phyloP scores from a whole-genome alignment of 2,888 invertebrate species.

The Dynastes grantii region DNA sequence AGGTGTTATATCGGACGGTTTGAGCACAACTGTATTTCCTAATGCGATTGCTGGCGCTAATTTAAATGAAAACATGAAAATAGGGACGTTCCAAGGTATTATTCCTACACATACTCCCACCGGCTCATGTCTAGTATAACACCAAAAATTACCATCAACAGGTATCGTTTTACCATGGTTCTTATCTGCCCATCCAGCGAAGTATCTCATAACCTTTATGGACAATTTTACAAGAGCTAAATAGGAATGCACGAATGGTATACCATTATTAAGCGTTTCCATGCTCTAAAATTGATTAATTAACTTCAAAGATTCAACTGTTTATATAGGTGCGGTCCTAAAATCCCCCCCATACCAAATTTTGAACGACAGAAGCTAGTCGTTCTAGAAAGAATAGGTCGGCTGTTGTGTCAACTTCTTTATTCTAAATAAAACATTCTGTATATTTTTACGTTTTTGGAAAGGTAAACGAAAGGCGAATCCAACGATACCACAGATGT shows the following conservation, averaged over 20 bases:
- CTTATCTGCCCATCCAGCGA: conserved; percentile 97
- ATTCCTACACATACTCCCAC: conserved; percentile 97
- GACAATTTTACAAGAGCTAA: conserved; percentile 78
- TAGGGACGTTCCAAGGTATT: conserved; percentile 95
- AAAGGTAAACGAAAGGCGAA: too few species aligned
- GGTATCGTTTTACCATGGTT: conserved; percentile 83
- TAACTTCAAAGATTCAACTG: not conserved
- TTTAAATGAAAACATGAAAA: conserved; percentile 97
- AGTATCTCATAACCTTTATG: conserved; percentile 83
- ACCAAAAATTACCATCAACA: conserved; percentile 85
- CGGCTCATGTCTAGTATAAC: conserved; percentile 91
- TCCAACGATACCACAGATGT: too few species aligned
- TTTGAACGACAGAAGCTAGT: too few species aligned
- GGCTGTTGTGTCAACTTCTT: too few species aligned
- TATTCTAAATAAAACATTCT: too few species aligned
- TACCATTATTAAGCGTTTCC: conserved; percentile 96
- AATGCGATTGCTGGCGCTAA: conserved; percentile 83
- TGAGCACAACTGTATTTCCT: conserved; percentile 88
- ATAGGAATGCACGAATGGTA: conserved; percentile 85
- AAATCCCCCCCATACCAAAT: too few species aligned
- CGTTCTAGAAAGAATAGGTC: too few species aligned
- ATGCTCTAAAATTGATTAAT: conserved; percentile 76
- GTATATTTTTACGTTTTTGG: too few species aligned
- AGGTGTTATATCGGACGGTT: conserved; percentile 96
- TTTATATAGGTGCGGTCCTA: not conserved